Conservation (phyloP, 2,888 invertebrate genomes). For the Drosophila birchii region DNA sequence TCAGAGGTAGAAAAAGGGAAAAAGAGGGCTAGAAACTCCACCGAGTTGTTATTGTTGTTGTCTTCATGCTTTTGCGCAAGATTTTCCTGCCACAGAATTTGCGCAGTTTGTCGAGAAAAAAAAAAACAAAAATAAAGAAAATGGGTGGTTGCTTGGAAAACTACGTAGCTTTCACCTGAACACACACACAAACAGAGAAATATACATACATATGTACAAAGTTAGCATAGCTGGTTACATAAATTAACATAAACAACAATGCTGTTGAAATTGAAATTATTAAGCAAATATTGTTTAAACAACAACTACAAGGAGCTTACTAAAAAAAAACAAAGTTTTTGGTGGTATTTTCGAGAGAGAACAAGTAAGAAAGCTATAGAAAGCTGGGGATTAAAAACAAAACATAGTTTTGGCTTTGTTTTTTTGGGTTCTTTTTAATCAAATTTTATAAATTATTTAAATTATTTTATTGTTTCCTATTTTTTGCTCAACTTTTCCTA, state of each 20-base stretch:
- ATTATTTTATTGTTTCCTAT: neutral
- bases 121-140: neutral
- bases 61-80: conserved; percentile 29
- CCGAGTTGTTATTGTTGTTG: conserved; percentile 20
- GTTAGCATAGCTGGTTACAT: conserved; percentile 10
- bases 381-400: no score
- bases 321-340: neutral
- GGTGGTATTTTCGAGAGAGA: neutral
- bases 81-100: conserved; percentile 32
- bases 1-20: neutral
- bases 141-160: conserved; percentile 2
- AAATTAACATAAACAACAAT: conserved; percentile 6
- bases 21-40: neutral
- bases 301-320: neutral
- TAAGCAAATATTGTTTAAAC: conserved; percentile 3
- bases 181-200: conserved; percentile 1
- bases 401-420: neutral
- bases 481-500: neutral
- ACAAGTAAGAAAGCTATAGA: neutral
- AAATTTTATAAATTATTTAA: neutral
- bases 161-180: conserved; percentile 26
- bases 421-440: neutral
- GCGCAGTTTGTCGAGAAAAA: conserved; percentile 23
- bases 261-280: conserved; percentile 6
- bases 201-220: conserved; percentile 3